Evolutionary conservation across 2,797 vertebrate species (phyloP).

Genomic region (Hafferia zeledoni): DNA sequence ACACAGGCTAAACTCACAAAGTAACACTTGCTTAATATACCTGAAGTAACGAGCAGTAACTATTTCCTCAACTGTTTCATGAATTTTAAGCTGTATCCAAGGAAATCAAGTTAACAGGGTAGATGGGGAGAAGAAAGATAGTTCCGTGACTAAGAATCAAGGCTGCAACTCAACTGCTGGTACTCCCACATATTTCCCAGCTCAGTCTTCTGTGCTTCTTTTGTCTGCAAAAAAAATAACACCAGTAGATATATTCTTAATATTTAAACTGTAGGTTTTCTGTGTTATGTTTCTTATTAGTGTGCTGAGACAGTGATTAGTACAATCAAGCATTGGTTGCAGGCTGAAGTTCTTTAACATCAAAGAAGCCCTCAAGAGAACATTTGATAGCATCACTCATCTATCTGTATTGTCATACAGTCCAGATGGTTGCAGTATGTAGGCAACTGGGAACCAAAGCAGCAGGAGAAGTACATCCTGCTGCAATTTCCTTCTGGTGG

Average conservation of each 20-base stretch:
- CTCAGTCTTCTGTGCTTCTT: neutral
- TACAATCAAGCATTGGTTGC: neutral
- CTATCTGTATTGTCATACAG: neutral
- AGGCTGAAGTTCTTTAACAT: neutral
- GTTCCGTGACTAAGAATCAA: slow-evolving; percentile 1
- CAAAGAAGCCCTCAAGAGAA: neutral
- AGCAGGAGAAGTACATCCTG: neutral
- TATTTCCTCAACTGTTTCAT: neutral
- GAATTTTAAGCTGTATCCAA: neutral
- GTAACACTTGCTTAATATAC: neutral
- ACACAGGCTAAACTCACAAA: neutral
- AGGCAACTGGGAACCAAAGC: slow-evolving; percentile 19
- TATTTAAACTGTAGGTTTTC: neutral
- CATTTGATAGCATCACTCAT: neutral
- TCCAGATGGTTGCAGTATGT: slow-evolving; percentile 36
- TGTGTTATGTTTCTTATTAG: neutral
- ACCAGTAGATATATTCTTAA: neutral
- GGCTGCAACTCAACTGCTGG: slow-evolving; percentile 5
- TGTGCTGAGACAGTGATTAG: neutral
- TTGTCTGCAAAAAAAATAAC: neutral
- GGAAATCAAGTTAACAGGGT: neutral
- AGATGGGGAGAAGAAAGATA: neutral
- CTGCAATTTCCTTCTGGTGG: neutral
- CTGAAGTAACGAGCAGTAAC: neutral
- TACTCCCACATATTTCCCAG: slow-evolving; percentile 35